These are phyloP conservation scores for Glaucomys volans DNA, from an alignment of 2,113 vertebrate genomes.

Conservation along the genomic window DNA sequence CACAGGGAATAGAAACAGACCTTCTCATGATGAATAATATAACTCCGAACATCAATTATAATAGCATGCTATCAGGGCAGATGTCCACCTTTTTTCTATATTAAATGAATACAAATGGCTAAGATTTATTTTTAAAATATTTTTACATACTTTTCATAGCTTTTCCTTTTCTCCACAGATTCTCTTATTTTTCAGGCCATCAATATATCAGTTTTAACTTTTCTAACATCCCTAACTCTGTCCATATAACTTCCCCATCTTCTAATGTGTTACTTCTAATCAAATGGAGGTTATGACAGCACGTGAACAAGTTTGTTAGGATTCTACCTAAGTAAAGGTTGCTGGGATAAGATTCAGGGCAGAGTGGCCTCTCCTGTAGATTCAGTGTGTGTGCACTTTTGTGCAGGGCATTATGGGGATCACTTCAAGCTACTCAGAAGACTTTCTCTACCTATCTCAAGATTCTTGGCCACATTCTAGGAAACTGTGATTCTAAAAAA, in stretches of 20 bases:
- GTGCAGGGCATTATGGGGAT: neutral
- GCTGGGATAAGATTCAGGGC: neutral
- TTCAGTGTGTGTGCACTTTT: neutral
- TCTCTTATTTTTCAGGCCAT: neutral
- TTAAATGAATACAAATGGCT: slow-evolving; percentile 20
- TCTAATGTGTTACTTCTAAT: neutral
- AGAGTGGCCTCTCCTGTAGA: neutral
- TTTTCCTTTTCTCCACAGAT: neutral
- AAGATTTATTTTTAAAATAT: neutral
- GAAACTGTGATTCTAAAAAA: slow-evolving; percentile 7
- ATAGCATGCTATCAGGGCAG: neutral
- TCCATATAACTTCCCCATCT: neutral
- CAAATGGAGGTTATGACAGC: neutral
- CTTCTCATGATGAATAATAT: neutral
- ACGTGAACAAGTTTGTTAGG: neutral
- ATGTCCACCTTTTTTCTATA: neutral
- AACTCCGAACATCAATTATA: slow-evolving; percentile 33
- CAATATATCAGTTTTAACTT: neutral
- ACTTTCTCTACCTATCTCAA: neutral
- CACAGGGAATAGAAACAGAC: slow-evolving; percentile 5
- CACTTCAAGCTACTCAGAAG: neutral
- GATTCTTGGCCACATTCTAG: neutral
- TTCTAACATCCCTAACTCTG: neutral
- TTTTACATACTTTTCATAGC: neutral
- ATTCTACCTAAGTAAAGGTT: neutral